Evolutionary conservation across 2,797 vertebrate genomes (phyloP), one percentile per base, ranked within the genome.

Genomic region (Melanotaenia maccullochi): DNA sequence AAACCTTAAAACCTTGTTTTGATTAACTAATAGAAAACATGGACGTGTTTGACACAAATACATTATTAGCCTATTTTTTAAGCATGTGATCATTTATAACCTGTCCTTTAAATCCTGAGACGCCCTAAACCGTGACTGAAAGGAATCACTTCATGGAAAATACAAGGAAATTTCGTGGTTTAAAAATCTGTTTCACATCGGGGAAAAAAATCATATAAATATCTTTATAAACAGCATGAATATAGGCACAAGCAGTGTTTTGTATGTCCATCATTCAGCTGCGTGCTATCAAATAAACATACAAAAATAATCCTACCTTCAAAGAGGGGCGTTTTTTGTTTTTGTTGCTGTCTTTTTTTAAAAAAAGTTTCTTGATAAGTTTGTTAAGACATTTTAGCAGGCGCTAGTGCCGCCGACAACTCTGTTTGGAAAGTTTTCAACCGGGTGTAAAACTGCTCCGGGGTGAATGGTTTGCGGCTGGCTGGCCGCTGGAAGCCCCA

Each of bases 261-360:
- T 35, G 47, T 44, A 83, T 86, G 87, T 94, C 91, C 93, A 68
- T 89, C 90, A 92, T 91, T 93, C 85, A 91, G 94, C 91, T 92
- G 87, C 82, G 89, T 89, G 88, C 90, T 85, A 84, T 86, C 76
- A 93, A 89, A 88, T 81, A 90, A 94, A 90, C 93, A 92, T 94
- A 94, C 89, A 95, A 95, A 95, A 95, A 94, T 93, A 94, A 93
- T 96, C 96, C 96, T 97, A 97, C 96, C 96, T 97, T 96, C 91
- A 93, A 87, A 91, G 91, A 93, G 93, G 89, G 83, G 88, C 82
- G 85, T 77, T 90, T 90, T 90, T 79, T 90, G 79, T 90, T 89
- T 90, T 89, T 87, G 75, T 68, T 81, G 82, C 73, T 83, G 73
- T 70, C 20, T 54, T 52, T 30, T 8, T 68, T 85, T 22, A 51